Conservation (phyloP, 2,113 vertebrate species). For the Phrynocephalus versicolor region DNA sequence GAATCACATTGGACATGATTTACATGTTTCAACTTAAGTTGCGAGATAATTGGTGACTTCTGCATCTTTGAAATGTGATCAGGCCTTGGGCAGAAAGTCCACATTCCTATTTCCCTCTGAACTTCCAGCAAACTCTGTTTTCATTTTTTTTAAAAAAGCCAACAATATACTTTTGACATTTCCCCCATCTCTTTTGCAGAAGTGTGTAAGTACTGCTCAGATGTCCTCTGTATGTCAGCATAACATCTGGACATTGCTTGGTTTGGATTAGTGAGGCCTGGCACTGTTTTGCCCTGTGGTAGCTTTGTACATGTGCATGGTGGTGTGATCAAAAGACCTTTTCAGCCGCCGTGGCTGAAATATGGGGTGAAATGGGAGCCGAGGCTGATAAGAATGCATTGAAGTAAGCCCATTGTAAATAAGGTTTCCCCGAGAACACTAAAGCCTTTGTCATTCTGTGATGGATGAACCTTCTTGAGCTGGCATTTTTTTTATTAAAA, state of each 20-base stretch:
- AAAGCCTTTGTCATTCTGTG: conserved; percentile 29
- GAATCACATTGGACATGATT: not conserved
- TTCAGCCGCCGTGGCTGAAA: conserved; percentile 12
- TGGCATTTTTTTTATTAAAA: conserved; percentile 32
- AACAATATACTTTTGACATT: not conserved
- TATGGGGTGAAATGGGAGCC: conserved; percentile 11
- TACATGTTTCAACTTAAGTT: not conserved
- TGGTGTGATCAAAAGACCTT: conserved; percentile 42
- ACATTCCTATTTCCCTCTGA: not conserved
- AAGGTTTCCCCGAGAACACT: conserved; percentile 45
- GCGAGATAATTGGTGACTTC: not conserved
- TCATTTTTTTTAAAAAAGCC: not conserved
- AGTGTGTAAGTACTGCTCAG: not conserved
- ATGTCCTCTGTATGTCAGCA: no score
- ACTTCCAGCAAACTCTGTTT: not conserved
- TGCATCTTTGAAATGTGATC: conserved; percentile 19
- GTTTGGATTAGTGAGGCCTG: conserved; percentile 26
- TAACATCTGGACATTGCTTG: not conserved
- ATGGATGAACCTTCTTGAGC: conserved; percentile 17
- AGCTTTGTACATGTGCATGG: not conserved
- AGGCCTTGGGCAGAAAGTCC: not conserved
- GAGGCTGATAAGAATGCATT: conserved; percentile 16
- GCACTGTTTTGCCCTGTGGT: not conserved
- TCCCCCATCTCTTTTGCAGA: not conserved
- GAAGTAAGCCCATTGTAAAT: not conserved